Evolutionary conservation across 2,113 vertebrate genomes (phyloP).

Genomic region (Misgurnus mizolepis): DNA sequence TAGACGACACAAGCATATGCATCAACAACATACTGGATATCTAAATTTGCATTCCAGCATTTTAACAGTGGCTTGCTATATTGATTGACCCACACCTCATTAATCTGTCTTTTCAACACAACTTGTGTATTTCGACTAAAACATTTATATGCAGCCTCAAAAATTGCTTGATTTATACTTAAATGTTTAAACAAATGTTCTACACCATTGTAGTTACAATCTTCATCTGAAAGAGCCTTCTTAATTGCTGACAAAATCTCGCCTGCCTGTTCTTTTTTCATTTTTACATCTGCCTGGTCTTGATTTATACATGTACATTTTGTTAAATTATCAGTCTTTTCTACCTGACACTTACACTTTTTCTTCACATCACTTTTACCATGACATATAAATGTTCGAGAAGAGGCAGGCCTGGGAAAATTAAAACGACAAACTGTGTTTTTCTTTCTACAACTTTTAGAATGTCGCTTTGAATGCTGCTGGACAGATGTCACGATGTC

Average conservation of each 20-base stretch:
- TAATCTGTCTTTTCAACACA: background rate
- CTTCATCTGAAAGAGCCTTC: background rate
- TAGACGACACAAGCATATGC: background rate
- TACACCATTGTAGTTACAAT: background rate
- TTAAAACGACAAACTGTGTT: constrained; percentile 7
- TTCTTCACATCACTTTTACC: background rate
- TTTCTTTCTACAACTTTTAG: constrained; percentile 3
- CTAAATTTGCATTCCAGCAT: constrained; percentile 10
- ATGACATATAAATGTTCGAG: background rate
- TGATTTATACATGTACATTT: background rate
- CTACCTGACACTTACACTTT: background rate
- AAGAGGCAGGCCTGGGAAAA: background rate
- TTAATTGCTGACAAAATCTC: background rate
- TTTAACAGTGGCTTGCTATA: background rate
- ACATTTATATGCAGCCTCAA: background rate
- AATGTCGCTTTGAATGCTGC: background rate
- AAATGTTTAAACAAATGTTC: background rate
- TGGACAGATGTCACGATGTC: constrained; percentile 19
- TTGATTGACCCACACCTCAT: constrained; percentile 1
- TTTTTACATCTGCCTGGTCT: background rate
- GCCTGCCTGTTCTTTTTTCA: background rate
- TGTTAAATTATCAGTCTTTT: background rate
- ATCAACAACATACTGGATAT: constrained; percentile 8
- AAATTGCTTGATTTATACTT: background rate
- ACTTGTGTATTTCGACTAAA: background rate